These are phyloP conservation scores for Coilia nasus DNA, from an alignment of 2,797 vertebrate genomes.

Conservation along the genomic window DNA sequence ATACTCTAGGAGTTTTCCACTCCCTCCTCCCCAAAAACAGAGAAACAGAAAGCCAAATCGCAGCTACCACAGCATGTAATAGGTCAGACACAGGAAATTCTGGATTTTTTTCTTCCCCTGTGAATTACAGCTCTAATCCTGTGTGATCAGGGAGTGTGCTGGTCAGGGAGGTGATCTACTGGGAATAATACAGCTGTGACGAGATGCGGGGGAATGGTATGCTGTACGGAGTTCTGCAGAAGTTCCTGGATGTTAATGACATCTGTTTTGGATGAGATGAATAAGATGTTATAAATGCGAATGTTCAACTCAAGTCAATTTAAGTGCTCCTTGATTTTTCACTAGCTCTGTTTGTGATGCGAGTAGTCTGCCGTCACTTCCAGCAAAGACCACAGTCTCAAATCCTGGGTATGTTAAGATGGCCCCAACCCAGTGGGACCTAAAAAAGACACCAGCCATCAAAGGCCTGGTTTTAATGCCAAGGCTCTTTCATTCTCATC, in stretches of 20 bases:
- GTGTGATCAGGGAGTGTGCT: not conserved
- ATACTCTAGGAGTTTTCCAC: not conserved
- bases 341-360: not conserved
- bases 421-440: not conserved
- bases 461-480: not conserved
- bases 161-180: not conserved
- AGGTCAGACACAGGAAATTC: not conserved
- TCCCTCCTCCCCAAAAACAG: too few species aligned
- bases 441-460: conserved; percentile 2
- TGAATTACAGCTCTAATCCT: not conserved
- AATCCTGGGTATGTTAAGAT: not conserved
- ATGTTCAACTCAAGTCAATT: not conserved
- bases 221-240: not conserved
- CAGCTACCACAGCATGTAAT: not conserved
- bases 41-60: not conserved
- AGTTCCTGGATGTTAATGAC: not conserved
- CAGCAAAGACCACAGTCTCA: not conserved
- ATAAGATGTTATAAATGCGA: not conserved
- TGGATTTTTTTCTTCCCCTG: not conserved
- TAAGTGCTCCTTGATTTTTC: not conserved
- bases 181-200: not conserved
- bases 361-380: not conserved
- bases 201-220: not conserved
- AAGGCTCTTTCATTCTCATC: conserved; percentile 11
- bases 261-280: not conserved